phyloP scores from a whole-genome alignment of 2,113 vertebrate species.

The Osmerus mordax region DNA sequence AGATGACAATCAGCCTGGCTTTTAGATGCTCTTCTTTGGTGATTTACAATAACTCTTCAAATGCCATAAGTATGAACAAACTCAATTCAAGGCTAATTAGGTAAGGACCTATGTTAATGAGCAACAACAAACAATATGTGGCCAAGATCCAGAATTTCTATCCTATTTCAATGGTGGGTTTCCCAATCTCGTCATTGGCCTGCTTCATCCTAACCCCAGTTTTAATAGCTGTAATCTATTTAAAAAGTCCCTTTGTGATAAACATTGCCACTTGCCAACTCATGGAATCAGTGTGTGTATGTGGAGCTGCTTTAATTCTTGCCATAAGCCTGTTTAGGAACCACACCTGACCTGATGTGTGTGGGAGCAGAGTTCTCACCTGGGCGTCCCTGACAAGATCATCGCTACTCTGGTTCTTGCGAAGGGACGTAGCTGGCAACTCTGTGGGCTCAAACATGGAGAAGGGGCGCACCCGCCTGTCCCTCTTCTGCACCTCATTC shows the following conservation, averaged over 20 bases:
- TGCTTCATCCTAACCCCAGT: not conserved
- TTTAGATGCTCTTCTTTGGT: not conserved
- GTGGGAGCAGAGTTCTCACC: slow-evolving; percentile 62
- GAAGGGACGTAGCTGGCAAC: slow-evolving; percentile 68
- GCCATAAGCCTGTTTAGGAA: not conserved
- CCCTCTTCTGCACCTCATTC: slow-evolving; percentile 75
- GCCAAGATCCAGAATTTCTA: not conserved
- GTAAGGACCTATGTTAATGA: too few relatives aligned
- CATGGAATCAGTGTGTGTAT: not conserved
- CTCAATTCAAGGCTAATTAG: not conserved
- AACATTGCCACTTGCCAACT: too few relatives aligned
- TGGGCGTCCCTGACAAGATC: slow-evolving; percentile 87
- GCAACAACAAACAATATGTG: not conserved
- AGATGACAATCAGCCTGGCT: not conserved
- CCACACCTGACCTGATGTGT: too few relatives aligned
- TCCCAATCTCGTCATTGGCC: not conserved
- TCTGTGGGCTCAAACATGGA: slow-evolving; percentile 93
- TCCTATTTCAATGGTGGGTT: not conserved
- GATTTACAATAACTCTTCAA: not conserved
- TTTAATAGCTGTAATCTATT: too few relatives aligned
- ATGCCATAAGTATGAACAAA: too few relatives aligned
- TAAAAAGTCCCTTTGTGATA: too few relatives aligned
- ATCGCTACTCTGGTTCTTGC: slow-evolving; percentile 97
- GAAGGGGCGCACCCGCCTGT: slow-evolving; percentile 85
- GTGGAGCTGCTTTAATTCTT: not conserved